These are phyloP conservation scores for Anarsia innoxiella DNA, from an alignment of 2,888 invertebrate genomes.

Conservation along the genomic window DNA sequence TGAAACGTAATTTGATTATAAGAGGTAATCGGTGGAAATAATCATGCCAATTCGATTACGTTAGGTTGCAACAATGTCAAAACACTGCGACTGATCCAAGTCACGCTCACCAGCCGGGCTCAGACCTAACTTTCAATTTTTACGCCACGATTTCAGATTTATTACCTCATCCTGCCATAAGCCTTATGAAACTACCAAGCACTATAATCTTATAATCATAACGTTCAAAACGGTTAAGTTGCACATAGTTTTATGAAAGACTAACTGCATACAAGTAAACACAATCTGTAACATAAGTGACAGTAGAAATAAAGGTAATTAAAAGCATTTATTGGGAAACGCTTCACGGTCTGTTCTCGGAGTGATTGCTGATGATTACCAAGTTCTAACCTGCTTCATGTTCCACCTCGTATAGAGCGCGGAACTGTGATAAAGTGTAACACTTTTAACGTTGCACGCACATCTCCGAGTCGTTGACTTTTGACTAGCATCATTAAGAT, in stretches of 20 bases:
- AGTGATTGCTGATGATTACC: slow-evolving; percentile 21
- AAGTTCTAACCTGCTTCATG: too few species aligned
- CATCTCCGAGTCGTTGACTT: slow-evolving; percentile 1
- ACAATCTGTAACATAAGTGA: slow-evolving; percentile 19
- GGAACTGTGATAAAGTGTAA: slow-evolving; percentile 5
- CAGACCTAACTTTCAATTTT: slow-evolving; percentile 31
- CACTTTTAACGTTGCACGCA: too few species aligned
- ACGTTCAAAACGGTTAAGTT: slow-evolving; percentile 4
- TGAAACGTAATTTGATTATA: slow-evolving; percentile 26
- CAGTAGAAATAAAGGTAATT: slow-evolving; percentile 26
- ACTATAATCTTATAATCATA: too few species aligned
- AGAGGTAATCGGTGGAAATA: slow-evolving; percentile 23
- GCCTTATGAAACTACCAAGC: slow-evolving; percentile 8
- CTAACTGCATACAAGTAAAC: too few species aligned
- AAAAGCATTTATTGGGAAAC: slow-evolving; percentile 37
- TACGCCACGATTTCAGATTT: slow-evolving; percentile 23
- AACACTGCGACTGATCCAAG: slow-evolving; percentile 22
- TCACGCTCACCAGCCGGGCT: slow-evolving; percentile 24
- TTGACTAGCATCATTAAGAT: neutral
- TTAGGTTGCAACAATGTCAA: slow-evolving; percentile 16
- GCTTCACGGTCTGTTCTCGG: slow-evolving; percentile 33
- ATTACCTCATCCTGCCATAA: slow-evolving; percentile 9
- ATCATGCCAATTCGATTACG: slow-evolving; percentile 29
- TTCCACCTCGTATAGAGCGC: slow-evolving; percentile 3
- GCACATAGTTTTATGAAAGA: slow-evolving; percentile 24